Evolutionary conservation across 2,888 invertebrate genomes (phyloP).

Genomic region (Junonia oenone): DNA sequence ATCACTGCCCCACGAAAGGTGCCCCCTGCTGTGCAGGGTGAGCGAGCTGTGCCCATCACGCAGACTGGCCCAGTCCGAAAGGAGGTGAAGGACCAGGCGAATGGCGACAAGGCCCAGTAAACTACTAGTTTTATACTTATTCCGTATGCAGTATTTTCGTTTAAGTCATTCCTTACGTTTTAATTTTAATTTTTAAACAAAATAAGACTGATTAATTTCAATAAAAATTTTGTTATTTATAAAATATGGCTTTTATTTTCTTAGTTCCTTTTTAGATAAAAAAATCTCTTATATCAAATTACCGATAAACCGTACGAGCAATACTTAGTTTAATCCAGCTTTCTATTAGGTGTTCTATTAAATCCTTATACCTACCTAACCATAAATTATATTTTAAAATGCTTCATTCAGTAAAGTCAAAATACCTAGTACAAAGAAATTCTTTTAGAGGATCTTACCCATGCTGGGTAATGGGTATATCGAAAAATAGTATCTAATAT

Average conservation of each 20-base stretch:
- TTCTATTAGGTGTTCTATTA: too few relatives aligned
- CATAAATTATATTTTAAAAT: too few relatives aligned
- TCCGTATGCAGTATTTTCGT: constrained; percentile 35
- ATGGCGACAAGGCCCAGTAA: constrained; percentile 50
- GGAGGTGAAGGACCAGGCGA: constrained; percentile 71
- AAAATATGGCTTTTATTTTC: constrained; percentile 2
- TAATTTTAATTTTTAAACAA: background rate
- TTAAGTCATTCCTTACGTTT: constrained; percentile 18
- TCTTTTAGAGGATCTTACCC: too few relatives aligned
- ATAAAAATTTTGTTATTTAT: constrained; percentile 3
- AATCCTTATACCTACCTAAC: too few relatives aligned
- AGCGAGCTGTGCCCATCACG: constrained; percentile 79
- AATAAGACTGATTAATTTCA: constrained; percentile 18
- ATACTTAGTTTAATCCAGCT: too few relatives aligned
- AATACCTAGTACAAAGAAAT: too few relatives aligned
- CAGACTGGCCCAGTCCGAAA: constrained; percentile 81
- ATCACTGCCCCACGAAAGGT: constrained; percentile 79
- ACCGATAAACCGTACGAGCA: too few relatives aligned
- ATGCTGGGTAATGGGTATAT: too few relatives aligned
- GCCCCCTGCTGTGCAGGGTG: constrained; percentile 55
- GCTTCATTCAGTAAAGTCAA: too few relatives aligned
- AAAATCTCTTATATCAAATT: background rate
- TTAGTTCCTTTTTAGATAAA: background rate
- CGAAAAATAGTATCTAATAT: too few relatives aligned
- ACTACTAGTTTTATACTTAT: background rate